Evolutionary conservation across 1,140 invertebrate genomes (phyloP).

Genomic region (Scaptomyza hsui): DNA sequence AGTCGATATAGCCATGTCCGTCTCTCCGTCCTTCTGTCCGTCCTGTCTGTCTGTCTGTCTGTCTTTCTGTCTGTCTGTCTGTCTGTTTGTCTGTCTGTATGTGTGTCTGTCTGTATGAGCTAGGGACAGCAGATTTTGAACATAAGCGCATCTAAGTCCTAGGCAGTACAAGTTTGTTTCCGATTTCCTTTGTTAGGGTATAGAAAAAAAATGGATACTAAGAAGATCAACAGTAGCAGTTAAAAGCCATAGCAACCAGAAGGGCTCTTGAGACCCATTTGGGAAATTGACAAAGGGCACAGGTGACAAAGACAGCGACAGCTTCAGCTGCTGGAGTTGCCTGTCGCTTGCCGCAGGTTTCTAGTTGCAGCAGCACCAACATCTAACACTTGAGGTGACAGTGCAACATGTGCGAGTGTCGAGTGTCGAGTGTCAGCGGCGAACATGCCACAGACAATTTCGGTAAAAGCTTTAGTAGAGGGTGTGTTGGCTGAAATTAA

Average conservation of each 20-base stretch:
- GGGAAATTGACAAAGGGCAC: constrained; percentile 75
- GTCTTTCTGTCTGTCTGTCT: no score
- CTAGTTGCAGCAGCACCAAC: constrained; percentile 26
- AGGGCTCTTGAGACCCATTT: constrained; percentile 57
- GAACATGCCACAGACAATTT: constrained; percentile 70
- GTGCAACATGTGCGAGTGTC: constrained; percentile 66
- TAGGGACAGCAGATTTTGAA: no score
- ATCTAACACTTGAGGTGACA: constrained; percentile 67
- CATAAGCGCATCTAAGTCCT: no score
- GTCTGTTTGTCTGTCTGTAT: no score
- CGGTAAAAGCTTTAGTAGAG: constrained; percentile 71
- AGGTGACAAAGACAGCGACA: constrained; percentile 44
- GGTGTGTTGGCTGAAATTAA: constrained; percentile 64
- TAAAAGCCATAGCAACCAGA: constrained; percentile 14
- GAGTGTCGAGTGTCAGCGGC: constrained; percentile 29
- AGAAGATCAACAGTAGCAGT: constrained; percentile 44
- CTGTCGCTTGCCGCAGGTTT: constrained; percentile 4
- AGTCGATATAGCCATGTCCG: no score
- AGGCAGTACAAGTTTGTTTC: no score
- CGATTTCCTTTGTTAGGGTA: not conserved
- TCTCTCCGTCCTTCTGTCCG: no score
- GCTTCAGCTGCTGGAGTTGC: constrained; percentile 8
- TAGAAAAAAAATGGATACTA: constrained; percentile 26
- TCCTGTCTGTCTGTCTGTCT: no score
- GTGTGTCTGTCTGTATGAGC: no score